Evolutionary conservation across 2,113 vertebrate genomes (phyloP).

Genomic region (Sapajus apella): DNA sequence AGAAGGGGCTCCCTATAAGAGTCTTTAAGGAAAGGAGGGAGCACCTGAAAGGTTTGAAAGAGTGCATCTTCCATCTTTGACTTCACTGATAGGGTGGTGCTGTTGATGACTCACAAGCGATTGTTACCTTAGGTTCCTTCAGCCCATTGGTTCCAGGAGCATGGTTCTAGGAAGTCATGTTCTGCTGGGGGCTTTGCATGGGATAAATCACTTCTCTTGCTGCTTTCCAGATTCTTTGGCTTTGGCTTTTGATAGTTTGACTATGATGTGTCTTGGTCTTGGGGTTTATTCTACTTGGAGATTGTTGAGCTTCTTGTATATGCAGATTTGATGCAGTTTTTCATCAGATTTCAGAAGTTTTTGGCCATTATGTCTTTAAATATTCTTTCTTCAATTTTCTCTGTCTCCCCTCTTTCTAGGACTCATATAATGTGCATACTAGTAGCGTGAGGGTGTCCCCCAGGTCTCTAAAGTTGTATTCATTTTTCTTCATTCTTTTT

Average conservation of each 20-base stretch:
- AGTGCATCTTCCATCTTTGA: not conserved
- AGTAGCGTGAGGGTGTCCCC: not conserved
- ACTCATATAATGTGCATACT: not conserved
- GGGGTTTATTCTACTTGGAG: not conserved
- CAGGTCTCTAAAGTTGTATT: not conserved
- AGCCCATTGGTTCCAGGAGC: not conserved
- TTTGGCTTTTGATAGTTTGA: not conserved
- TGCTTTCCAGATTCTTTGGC: not conserved
- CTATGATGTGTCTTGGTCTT: not conserved
- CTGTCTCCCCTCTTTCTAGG: not conserved
- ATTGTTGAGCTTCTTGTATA: not conserved
- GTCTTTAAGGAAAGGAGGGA: not conserved
- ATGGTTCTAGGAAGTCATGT: not conserved
- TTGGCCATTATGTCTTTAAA: not conserved
- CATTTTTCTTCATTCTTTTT: not conserved
- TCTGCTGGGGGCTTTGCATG: accelerated
- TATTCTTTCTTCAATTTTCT: not conserved
- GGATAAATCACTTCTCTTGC: not conserved
- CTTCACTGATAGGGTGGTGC: not conserved
- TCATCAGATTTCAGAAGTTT: not conserved
- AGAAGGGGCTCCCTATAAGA: not conserved
- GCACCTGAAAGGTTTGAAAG: not conserved
- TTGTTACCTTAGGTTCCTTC: slow-evolving; percentile 42
- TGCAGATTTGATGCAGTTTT: not conserved
- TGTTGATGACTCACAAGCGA: not conserved